Evolutionary conservation across 2,113 vertebrate species (phyloP).

Genomic region (Papio anubis): DNA sequence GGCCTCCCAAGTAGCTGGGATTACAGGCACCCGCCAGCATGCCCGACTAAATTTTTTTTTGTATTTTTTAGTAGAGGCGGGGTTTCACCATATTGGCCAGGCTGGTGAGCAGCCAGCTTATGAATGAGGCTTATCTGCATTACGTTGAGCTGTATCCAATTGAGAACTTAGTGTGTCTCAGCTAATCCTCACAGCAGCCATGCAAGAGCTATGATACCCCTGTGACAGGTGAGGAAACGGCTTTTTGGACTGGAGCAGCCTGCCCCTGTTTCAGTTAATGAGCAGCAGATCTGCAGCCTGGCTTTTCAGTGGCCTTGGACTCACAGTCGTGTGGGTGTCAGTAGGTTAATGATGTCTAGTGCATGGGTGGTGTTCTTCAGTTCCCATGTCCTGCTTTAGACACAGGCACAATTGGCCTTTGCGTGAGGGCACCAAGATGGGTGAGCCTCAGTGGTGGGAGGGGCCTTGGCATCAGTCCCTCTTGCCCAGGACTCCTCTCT

Average conservation of each 20-base stretch:
- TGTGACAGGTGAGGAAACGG: neutral
- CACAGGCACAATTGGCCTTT: neutral
- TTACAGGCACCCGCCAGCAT: too few relatives aligned
- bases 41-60: too few relatives aligned
- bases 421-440: neutral
- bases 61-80: too few relatives aligned
- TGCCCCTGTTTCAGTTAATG: neutral
- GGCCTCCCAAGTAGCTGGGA: too few relatives aligned
- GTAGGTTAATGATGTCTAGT: neutral
- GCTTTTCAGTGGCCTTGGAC: conserved; percentile 9
- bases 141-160: neutral
- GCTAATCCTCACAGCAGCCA: neutral
- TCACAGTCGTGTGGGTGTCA: neutral
- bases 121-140: neutral
- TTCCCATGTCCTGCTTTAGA: neutral
- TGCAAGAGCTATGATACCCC: neutral
- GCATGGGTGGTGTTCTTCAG: neutral
- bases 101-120: neutral
- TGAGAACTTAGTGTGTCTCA: neutral
- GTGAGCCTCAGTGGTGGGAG: neutral
- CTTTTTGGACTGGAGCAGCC: neutral
- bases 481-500: neutral
- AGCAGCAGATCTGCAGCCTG: neutral
- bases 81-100: too few relatives aligned
- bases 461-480: too few relatives aligned